Evolutionary conservation across 1,140 invertebrate genomes (phyloP).

Genomic region (Bombus balteatus): DNA sequence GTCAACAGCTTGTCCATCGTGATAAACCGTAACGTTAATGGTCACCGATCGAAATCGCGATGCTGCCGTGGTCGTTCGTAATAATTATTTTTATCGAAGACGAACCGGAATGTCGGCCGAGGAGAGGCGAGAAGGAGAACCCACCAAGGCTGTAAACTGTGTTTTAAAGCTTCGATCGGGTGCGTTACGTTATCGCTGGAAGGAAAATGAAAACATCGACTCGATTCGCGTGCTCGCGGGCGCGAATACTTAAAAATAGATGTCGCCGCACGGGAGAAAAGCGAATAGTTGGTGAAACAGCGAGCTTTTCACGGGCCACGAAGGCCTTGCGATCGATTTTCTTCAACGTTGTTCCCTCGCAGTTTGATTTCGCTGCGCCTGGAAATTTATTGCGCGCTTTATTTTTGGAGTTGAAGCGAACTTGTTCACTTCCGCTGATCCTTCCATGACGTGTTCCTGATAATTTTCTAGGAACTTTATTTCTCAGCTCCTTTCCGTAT

Average conservation of each 20-base stretch:
- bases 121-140: background rate
- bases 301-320: background rate
- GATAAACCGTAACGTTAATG: constrained; percentile 16
- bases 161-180: background rate
- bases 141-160: background rate
- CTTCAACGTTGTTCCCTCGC: background rate
- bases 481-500: background rate
- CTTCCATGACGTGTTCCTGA: background rate
- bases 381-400: background rate
- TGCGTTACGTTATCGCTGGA: constrained; percentile 19
- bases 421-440: background rate
- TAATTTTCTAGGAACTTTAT: background rate
- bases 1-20: constrained; percentile 6
- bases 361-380: background rate
- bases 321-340: background rate
- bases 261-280: background rate
- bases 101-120: background rate
- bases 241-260: constrained; percentile 20
- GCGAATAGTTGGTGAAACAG: background rate
- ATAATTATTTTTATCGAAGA: constrained; percentile 35
- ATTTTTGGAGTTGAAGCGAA: background rate
- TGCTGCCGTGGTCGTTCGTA: background rate
- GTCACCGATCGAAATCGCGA: background rate
- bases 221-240: background rate
- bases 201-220: background rate